Evolutionary conservation across 2,888 invertebrate genomes (phyloP), one percentile per base, ranked within the genome.

Genomic region (Caenorhabditis wallacei): DNA sequence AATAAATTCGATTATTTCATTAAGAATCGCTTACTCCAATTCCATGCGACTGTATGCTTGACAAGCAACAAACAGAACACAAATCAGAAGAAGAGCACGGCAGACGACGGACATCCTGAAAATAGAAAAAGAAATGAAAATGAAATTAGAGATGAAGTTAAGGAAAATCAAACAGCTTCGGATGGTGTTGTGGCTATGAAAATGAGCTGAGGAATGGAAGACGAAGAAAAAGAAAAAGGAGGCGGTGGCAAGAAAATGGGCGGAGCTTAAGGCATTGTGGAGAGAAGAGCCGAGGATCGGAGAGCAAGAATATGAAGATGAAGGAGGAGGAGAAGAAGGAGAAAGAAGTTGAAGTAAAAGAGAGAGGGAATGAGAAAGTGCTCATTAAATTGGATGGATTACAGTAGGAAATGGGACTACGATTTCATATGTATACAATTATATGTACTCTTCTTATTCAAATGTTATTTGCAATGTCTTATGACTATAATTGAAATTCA

Each of bases 31-130:
- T 68, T 40, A 80, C 80, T 80, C 71, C 56, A 80, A 69, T 37
- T 80, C 80, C 74, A 80, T 71, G 11, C 80, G 80, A 43, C 80
- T 71, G 69, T 68, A 80, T 2, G 80, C 74, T 26, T 53, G 43
- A n/a, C 54, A 79, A 10, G 20, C 57, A 30, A 63, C 63, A 37
- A 72, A 66, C 80, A 74, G 61, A 22, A 54, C 43, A 51, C 64
- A 69, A 46, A 80, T 18, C 13, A 80, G n/a, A 22, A 80, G 66
- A 59, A 80, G 63, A 30, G 69, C 74, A 48, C 74, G 74, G 30
- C 59, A 53, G 51, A 69, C n/a, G 22, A 26, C 69, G 61, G 69
- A 54, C 78, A 69, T 76, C 61, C 76, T 69, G 61, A 48, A 59
- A 48, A 26, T 26, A 4, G 46, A 48, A 48, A 48, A 26, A 35